Base-by-base conservation (phyloP, 2,113 vertebrate genomes). In the Pagrus major region DNA sequence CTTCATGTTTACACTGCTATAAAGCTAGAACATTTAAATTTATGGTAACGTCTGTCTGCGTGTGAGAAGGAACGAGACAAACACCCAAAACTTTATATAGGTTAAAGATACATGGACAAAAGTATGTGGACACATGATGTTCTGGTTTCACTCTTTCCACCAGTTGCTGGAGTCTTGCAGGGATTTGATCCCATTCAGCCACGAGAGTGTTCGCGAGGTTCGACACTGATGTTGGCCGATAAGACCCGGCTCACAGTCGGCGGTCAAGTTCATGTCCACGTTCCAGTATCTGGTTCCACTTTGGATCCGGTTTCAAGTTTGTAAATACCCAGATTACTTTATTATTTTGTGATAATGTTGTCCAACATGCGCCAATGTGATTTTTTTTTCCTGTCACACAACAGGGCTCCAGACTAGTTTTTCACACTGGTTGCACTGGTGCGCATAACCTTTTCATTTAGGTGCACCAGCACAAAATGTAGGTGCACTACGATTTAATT, bases 1-100 rank as follows among this genome's bases (percentile, higher is more conserved):
- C 72, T 77, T 67, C 37, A 56, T 76, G 49, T 85, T 61, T 74
- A 77, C 71, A 29, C 59, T 71, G 60, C 35, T 60, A 60, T 65
- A 41, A 55, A 55, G 47, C 23, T 3, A 58, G 39, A 82, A 47
- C 65, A 65, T 72, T 58, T 41, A 41, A 66, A 82, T 64, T 25
- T 42, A 73, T 58, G 47, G 14, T 60, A 49, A 65, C 60, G 29
- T 66, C 11, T 46, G 3, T 29, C 3, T 33, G 49, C 23, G 3
- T 47, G 18, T 35, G 2, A 9, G 1, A 39, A 39, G 37, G 9
- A 2, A 39, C 9, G 37, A 39, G 11, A 10, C 37, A 65, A 23
- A 37, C 25, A 33, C 25, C n/a, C 2, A 23, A 44, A 35, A 42
- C 1, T n/a, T 5, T 5, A 49, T 60, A 21, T n/a, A 31, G 5